A percentile compares a stretch with the other conserved stretches of the same genome.
Evolutionary conservation across 2,888 invertebrate species (phyloP).

Genomic region (Neuroscelio doddi): DNA sequence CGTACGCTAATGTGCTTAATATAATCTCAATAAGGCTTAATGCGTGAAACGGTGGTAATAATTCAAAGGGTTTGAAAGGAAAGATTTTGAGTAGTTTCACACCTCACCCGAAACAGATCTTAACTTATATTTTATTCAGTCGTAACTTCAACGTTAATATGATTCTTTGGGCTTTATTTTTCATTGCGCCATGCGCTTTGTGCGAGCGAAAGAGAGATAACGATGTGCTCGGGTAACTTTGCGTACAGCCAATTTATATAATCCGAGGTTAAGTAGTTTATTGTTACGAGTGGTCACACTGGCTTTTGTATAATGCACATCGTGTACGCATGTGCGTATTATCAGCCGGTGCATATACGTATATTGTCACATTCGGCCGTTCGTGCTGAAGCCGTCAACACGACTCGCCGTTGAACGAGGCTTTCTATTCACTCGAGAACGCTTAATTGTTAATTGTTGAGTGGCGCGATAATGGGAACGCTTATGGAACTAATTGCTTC

Average conservation of each 20-base stretch:
- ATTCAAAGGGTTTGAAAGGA: neutral
- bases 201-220: conserved; percentile 21
- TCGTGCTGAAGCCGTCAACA: neutral
- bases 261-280: conserved; percentile 54
- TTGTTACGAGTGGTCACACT: conserved; percentile 47
- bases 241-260: conserved; percentile 51
- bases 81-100: neutral
- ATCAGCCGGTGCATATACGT: conserved; percentile 5
- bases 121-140: conserved; percentile 27
- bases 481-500: conserved; percentile 17
- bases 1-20: conserved; percentile 31
- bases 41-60: neutral
- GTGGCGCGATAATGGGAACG: conserved; percentile 44
- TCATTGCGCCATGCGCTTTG: conserved; percentile 1
- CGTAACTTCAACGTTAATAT: conserved; percentile 27
- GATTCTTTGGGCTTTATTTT: conserved; percentile 12
- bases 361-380: neutral
- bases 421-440: conserved; percentile 4
- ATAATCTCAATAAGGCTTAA: conserved; percentile 12
- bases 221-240: conserved; percentile 13
- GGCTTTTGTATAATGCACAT: conserved; percentile 48
- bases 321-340: conserved; percentile 14
- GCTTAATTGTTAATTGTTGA: conserved; percentile 40
- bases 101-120: conserved; percentile 18
- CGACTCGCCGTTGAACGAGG: conserved; percentile 1